A percentile compares a stretch with the other conserved stretches of the same genome.
phyloP scores from a whole-genome alignment of 92 coral and sea anemone species.

The Epizoanthus rinbou region DNA sequence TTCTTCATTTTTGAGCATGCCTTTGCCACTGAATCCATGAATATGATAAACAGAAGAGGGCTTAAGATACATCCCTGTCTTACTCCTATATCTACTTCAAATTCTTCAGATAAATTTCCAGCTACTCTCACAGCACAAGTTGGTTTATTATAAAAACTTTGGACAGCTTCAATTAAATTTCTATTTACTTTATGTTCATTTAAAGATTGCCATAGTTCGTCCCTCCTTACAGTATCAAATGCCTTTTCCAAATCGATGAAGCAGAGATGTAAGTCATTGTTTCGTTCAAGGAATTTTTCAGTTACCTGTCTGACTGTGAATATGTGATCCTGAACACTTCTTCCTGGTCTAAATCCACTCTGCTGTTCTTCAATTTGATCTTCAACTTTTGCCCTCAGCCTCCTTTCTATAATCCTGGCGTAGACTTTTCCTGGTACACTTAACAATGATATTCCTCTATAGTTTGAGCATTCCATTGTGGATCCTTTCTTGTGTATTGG shows the following conservation, averaged over 20 bases:
- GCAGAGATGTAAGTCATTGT: slow-evolving; percentile 28
- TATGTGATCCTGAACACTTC: slow-evolving; percentile 22
- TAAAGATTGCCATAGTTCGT: slow-evolving; percentile 24
- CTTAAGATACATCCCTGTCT: too few species aligned
- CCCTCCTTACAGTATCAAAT: slow-evolving; percentile 28
- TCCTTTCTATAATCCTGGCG: slow-evolving; percentile 27
- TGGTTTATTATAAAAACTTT: slow-evolving; percentile 25
- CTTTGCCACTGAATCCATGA: slow-evolving; percentile 26
- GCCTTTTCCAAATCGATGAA: slow-evolving; percentile 26
- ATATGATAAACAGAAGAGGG: slow-evolving; percentile 24
- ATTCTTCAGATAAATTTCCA: slow-evolving; percentile 26
- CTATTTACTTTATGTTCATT: slow-evolving; percentile 15
- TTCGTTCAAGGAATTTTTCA: slow-evolving; percentile 27
- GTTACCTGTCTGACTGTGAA: slow-evolving; percentile 29
- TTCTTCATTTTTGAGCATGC: slow-evolving; percentile 23
- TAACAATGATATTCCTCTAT: slow-evolving; percentile 23
- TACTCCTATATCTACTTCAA: slow-evolving; percentile 26
- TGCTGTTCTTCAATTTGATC: slow-evolving; percentile 28
- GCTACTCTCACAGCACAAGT: slow-evolving; percentile 30
- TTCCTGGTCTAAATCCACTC: slow-evolving; percentile 29
- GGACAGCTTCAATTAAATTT: slow-evolving; percentile 22
- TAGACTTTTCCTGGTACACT: slow-evolving; percentile 26
- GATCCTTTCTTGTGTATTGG: slow-evolving; percentile 25
- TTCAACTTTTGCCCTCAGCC: slow-evolving; percentile 28
- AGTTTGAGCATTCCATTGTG: slow-evolving; percentile 25